These are phyloP conservation scores for Peromyscus polionotus DNA, from an alignment of 2,113 vertebrate genomes.

Conservation along the genomic window DNA sequence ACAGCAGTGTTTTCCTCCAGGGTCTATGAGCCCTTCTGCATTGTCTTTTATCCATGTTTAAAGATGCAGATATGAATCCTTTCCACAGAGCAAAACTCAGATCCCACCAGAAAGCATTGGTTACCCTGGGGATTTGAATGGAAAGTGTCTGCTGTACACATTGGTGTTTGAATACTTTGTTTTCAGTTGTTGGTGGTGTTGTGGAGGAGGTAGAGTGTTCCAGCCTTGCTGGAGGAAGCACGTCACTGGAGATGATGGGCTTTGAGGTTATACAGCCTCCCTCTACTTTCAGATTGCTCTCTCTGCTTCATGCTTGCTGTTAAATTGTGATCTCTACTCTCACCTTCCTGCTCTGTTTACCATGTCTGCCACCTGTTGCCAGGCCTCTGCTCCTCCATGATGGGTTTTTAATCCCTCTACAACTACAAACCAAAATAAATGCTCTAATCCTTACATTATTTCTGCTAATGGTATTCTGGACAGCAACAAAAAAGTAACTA, in stretches of 20 bases:
- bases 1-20: not conserved
- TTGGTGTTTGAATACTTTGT: not conserved
- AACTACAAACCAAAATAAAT: not conserved
- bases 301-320: not conserved
- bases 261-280: not conserved
- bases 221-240: not conserved
- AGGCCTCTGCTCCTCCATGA: not conserved
- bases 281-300: not conserved
- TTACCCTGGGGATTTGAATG: not conserved
- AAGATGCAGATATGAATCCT: not conserved
- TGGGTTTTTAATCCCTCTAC: not conserved
- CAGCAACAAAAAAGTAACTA: not conserved
- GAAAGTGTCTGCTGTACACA: not conserved
- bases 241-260: not conserved
- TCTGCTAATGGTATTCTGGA: not conserved
- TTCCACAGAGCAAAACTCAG: not conserved
- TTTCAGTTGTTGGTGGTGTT: not conserved
- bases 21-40: not conserved
- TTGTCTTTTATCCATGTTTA: not conserved
- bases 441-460: not conserved
- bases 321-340: not conserved
- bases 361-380: not conserved
- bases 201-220: not conserved
- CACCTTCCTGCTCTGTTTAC: not conserved
- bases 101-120: not conserved